A percentile compares a stretch with the other conserved stretches of the same genome.
phyloP scores from a whole-genome alignment of 2,797 vertebrate genomes.

The Chiloscyllium punctatum region DNA sequence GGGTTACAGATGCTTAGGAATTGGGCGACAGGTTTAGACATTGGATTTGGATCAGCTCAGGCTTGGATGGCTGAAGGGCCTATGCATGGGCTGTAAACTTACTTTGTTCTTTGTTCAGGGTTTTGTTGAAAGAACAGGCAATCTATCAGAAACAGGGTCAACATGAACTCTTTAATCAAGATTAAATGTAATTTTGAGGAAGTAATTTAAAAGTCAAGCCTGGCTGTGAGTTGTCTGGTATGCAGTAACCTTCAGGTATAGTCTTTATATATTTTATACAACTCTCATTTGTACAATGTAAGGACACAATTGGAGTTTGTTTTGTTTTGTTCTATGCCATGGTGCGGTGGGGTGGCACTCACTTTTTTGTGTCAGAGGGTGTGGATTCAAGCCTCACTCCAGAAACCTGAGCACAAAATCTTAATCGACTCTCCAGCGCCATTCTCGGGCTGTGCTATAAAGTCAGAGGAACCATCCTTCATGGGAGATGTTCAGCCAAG shows the following conservation, averaged over 20 bases:
- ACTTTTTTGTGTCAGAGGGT: not conserved
- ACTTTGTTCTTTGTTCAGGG: not conserved
- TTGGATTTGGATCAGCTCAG: too few species aligned
- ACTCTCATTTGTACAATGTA: not conserved
- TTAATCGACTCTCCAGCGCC: too few species aligned
- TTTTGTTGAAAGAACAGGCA: slow-evolving; percentile 3
- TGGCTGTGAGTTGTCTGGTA: not conserved
- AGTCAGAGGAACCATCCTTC: not conserved
- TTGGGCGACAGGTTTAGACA: too few species aligned
- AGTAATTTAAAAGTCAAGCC: not conserved
- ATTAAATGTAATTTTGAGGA: not conserved
- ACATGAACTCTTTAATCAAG: slow-evolving; percentile 1
- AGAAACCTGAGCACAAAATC: not conserved
- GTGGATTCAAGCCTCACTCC: not conserved
- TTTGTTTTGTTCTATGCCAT: not conserved
- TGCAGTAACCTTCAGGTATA: not conserved
- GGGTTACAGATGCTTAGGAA: too few species aligned
- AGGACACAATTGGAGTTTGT: not conserved
- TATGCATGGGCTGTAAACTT: too few species aligned
- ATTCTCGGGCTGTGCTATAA: not conserved
- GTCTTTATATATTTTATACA: not conserved
- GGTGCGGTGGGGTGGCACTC: not conserved
- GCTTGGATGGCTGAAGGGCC: too few species aligned
- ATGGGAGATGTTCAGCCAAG: not conserved
- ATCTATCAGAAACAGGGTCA: not conserved